Evolutionary conservation across 1,140 invertebrate species (phyloP).

Genomic region (Hyles vespertilio): DNA sequence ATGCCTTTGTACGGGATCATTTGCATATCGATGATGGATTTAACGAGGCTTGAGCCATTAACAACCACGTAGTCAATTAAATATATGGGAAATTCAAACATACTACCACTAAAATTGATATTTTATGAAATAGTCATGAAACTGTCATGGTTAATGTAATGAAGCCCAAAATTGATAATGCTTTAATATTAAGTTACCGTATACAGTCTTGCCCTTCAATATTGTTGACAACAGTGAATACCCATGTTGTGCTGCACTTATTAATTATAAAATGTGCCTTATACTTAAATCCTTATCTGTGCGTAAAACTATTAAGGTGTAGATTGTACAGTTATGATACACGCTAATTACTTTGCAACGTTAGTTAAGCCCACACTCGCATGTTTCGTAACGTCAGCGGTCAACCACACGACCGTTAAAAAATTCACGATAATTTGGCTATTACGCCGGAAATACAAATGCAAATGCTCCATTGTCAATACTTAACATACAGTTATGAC

Average conservation of each 20-base stretch:
- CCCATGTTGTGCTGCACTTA: too few relatives aligned
- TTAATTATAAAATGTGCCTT: too few relatives aligned
- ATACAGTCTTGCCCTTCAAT: too few relatives aligned
- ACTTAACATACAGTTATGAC: conserved; percentile 45
- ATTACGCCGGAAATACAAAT: conserved; percentile 57
- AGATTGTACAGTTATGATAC: conserved; percentile 8
- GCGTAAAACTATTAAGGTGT: too few relatives aligned
- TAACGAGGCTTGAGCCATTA: conserved; percentile 6
- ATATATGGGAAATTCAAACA: conserved; percentile 11
- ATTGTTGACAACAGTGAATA: too few relatives aligned
- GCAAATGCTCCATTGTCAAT: conserved; percentile 63
- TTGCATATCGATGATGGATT: conserved; percentile 65
- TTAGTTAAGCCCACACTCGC: conserved; percentile 4
- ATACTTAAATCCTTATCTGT: too few relatives aligned
- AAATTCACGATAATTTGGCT: conserved; percentile 56
- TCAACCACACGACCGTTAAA: conserved; percentile 54
- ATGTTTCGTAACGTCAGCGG: conserved; percentile 24
- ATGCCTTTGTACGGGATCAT: conserved; percentile 37
- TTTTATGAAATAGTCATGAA: too few relatives aligned
- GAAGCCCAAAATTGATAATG: too few relatives aligned
- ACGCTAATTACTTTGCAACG: conserved; percentile 13
- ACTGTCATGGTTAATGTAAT: too few relatives aligned
- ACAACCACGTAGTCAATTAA: neutral
- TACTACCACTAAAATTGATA: too few relatives aligned
- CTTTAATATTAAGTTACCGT: too few relatives aligned